Conservation (phyloP, 2,888 invertebrate genomes). For the Eledona agricola region DNA sequence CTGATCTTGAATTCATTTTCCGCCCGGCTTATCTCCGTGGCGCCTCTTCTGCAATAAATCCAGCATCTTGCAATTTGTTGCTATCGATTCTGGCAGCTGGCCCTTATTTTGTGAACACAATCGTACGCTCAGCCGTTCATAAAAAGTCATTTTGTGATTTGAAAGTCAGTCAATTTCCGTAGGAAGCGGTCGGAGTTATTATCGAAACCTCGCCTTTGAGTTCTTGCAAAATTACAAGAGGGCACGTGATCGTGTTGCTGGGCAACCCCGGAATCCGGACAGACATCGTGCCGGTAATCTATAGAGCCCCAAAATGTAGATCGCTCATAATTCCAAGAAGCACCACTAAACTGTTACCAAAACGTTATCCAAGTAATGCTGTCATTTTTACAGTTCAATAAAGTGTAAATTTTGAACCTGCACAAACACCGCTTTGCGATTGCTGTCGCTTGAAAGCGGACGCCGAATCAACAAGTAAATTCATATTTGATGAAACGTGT, state of each 20-base stretch:
- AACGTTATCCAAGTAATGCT: too few species aligned
- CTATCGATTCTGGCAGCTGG: slow-evolving; percentile 15
- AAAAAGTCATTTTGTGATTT: slow-evolving; percentile 3
- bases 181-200: too few species aligned
- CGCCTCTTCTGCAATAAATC: too few species aligned
- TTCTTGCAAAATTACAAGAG: slow-evolving; percentile 17
- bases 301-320: slow-evolving; percentile 22
- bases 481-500: background rate
- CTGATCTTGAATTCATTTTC: too few species aligned
- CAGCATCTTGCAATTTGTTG: too few species aligned
- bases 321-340: slow-evolving; percentile 20
- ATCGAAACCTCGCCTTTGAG: too few species aligned
- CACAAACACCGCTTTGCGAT: too few species aligned
- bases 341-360: slow-evolving; percentile 8
- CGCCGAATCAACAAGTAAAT: slow-evolving; percentile 12
- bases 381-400: too few species aligned
- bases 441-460: too few species aligned
- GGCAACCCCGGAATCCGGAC: slow-evolving; percentile 21
- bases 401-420: too few species aligned
- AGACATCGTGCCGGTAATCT: slow-evolving; percentile 28
- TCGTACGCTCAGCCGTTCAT: slow-evolving; percentile 5
- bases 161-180: slow-evolving; percentile 2
- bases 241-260: slow-evolving; percentile 28
- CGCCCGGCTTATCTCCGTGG: too few species aligned
- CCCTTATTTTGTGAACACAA: background rate